phyloP scores from a whole-genome alignment of 2,888 invertebrate species.

The Drosophila meridionalis region DNA sequence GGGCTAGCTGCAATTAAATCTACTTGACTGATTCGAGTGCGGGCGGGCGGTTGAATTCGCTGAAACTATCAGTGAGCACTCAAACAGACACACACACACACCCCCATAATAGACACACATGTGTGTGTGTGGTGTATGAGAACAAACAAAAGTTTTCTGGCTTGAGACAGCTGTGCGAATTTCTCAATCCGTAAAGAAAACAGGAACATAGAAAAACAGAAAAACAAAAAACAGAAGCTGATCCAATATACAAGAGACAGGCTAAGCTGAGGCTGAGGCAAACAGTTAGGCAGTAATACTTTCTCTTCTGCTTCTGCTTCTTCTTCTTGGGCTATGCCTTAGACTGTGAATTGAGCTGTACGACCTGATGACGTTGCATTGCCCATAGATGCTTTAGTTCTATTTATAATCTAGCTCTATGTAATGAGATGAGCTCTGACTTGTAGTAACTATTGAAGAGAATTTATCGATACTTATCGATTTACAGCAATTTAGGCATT shows the following conservation, averaged over 20 bases:
- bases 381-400: too few species aligned
- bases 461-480: too few species aligned
- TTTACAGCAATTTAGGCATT: too few species aligned
- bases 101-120: conserved; percentile 6
- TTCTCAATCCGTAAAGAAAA: conserved; percentile 15
- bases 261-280: neutral
- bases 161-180: conserved; percentile 44
- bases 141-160: conserved; percentile 14
- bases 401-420: too few species aligned
- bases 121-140: neutral
- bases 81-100: conserved; percentile 16
- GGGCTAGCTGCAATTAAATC: conserved; percentile 74
- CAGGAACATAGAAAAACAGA: neutral
- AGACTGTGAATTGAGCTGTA: neutral
- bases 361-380: neutral
- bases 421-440: too few species aligned
- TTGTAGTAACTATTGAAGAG: too few species aligned
- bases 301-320: neutral
- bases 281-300: neutral
- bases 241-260: neutral
- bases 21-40: conserved; percentile 70
- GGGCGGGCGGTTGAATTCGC: conserved; percentile 21
- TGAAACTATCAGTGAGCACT: conserved; percentile 33
- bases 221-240: neutral
- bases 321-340: neutral